Evolutionary conservation across 92 coral and sea anemone genomes (phyloP), one percentile per base, ranked within the genome.

Genomic region (Bergia puertoricense): DNA sequence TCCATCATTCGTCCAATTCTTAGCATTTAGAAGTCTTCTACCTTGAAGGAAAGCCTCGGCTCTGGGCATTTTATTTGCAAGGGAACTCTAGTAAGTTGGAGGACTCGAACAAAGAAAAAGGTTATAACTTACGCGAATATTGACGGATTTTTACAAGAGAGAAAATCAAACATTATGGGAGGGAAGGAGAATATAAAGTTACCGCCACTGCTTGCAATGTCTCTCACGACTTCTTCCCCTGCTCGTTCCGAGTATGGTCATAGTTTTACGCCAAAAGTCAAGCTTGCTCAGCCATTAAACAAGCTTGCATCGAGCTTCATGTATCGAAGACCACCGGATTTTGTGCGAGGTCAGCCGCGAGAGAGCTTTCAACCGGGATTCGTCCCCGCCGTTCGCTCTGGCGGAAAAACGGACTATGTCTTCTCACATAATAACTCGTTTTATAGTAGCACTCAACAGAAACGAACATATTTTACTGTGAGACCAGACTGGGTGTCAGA

Each of bases 401-500:
- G 98, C 38, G 95, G 92, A 5, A 89, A 51, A 11, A 90, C 86
- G 43, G 94, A 95, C 72, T 95, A 96, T 79, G 74, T 89, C 8
- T 96, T 95, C 82, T 86, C 95, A 16, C 96, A 95, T 71, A 92
- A 88, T 90, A 90, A 95, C 71, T 88, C 99, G 6, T 96, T 96
- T 88, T 96, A 95, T 86, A 85, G 86, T 37, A 89, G 81, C 67
- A 86, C 92, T 43, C 90, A 77, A 30, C 56, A 85, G 30, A 40
- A 76, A 11, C 85, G 93, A 22, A 77, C 90, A 7, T 96, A 96
- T 88, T 96, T 93, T 81, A 96, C 99, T 57, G 88, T 96, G 13
- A 91, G 95, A 73, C 93, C 95, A 30, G 99, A 96, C 46, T 96
- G 99, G 99, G 96, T 93, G 73, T 96, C 99, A 38, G 99, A 96